Evolutionary conservation across 2,113 vertebrate genomes (phyloP).

Genomic region (Coptodon bakossiorum): DNA sequence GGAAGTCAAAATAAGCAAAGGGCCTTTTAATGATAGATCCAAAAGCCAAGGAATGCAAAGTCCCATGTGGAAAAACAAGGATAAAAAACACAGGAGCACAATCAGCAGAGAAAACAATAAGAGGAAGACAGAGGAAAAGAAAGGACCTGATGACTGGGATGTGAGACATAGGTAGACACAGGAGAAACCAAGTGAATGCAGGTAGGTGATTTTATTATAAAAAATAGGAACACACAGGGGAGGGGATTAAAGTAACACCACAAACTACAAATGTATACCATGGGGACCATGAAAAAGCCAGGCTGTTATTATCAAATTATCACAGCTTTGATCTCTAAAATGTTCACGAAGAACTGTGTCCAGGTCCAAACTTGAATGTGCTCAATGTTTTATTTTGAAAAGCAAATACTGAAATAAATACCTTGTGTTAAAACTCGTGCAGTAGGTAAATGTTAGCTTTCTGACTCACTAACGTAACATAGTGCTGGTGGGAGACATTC

Average conservation of each 20-base stretch:
- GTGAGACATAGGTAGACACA: not conserved
- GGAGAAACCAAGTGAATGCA: not conserved
- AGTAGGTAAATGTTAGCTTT: not conserved
- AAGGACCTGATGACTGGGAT: rapidly evolving
- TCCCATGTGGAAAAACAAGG: not conserved
- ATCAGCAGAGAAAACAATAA: not conserved
- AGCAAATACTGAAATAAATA: not conserved
- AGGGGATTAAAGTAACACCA: not conserved
- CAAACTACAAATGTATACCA: not conserved
- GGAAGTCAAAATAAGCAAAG: not conserved
- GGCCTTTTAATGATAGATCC: not conserved
- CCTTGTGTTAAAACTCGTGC: not conserved
- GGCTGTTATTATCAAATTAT: not conserved
- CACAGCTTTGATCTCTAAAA: not conserved
- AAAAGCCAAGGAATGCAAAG: not conserved
- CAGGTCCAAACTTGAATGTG: not conserved
- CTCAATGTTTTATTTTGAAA: not conserved
- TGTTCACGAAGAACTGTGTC: not conserved
- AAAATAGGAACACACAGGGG: not conserved
- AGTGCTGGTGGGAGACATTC: not conserved
- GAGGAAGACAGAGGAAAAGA: not conserved
- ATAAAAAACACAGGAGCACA: not conserved
- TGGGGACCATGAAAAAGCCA: not conserved
- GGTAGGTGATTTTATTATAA: not conserved
- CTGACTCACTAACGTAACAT: not conserved